A percentile compares a stretch with the other conserved stretches of the same genome.
phyloP scores from a whole-genome alignment of 2,113 vertebrate genomes.

The Psittacula cyanocephala region DNA sequence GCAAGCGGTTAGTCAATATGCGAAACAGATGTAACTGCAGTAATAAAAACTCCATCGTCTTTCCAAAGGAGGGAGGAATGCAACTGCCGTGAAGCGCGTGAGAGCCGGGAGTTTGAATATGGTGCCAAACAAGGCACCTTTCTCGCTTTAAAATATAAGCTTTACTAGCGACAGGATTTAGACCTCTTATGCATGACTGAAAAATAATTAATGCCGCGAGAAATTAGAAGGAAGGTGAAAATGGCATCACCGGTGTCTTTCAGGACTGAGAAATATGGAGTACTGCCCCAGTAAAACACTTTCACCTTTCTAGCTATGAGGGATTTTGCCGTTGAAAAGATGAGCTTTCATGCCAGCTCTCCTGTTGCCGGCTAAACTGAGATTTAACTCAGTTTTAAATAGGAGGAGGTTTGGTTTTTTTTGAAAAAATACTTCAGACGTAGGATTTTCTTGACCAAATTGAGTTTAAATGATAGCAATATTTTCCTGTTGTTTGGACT shows the following conservation, averaged over 20 bases:
- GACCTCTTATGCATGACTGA: neutral
- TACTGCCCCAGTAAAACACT: neutral
- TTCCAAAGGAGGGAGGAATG: neutral
- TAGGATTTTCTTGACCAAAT: neutral
- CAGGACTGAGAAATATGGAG: neutral
- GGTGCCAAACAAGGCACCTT: neutral
- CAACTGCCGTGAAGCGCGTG: neutral
- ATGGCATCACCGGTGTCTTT: neutral
- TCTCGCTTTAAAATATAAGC: neutral
- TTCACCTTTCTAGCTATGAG: fast-evolving
- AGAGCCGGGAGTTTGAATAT: neutral
- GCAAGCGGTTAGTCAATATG: neutral
- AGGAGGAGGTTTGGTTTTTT: neutral
- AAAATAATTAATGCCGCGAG: neutral
- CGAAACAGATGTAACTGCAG: neutral
- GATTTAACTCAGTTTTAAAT: neutral
- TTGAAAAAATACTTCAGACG: fast-evolving
- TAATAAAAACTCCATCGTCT: neutral
- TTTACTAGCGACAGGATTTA: fast-evolving
- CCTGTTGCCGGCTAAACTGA: neutral
- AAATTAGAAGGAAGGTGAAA: neutral
- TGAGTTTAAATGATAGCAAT: neutral
- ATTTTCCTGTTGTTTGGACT: neutral
- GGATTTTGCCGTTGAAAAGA: neutral
- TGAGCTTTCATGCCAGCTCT: neutral